phyloP scores from a whole-genome alignment of 2,888 invertebrate species.

The Agriopis aurantiaria region DNA sequence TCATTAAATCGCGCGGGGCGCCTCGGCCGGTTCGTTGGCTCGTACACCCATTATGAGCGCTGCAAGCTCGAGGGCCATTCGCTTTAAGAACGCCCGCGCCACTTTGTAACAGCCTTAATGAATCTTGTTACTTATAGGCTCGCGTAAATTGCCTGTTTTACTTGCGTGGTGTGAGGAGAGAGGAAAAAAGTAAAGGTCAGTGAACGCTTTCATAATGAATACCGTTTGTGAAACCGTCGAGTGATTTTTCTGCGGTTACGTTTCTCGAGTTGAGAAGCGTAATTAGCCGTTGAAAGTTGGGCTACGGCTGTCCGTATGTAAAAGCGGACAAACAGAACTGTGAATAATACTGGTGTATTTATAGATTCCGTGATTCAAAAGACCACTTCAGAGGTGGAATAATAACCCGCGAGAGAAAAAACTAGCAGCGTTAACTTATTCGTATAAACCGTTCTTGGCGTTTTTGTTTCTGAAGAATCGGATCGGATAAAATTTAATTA shows the following conservation, averaged over 20 bases:
- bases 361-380: slow-evolving; percentile 2
- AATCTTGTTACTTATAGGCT: slow-evolving; percentile 86
- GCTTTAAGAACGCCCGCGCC: slow-evolving; percentile 85
- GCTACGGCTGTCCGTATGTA: slow-evolving; percentile 20
- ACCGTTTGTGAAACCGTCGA: slow-evolving; percentile 48
- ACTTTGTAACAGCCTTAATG: slow-evolving; percentile 86
- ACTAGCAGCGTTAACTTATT: not conserved
- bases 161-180: slow-evolving; percentile 65
- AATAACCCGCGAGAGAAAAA: not conserved
- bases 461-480: not conserved
- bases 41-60: slow-evolving; percentile 83
- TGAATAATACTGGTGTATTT: slow-evolving; percentile 13
- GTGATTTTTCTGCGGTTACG: slow-evolving; percentile 51
- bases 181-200: slow-evolving; percentile 72
- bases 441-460: not conserved
- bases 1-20: slow-evolving; percentile 83
- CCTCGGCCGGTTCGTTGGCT: slow-evolving; percentile 78
- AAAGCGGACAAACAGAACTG: slow-evolving; percentile 27
- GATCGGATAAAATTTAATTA: not conserved
- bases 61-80: slow-evolving; percentile 85
- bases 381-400: slow-evolving; percentile 3
- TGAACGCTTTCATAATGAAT: slow-evolving; percentile 62
- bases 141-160: slow-evolving; percentile 83
- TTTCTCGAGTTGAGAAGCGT: slow-evolving; percentile 39
- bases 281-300: slow-evolving; percentile 37